phyloP scores from a whole-genome alignment of 92 coral and sea anemone species.

The Phymanthus crucifer region DNA sequence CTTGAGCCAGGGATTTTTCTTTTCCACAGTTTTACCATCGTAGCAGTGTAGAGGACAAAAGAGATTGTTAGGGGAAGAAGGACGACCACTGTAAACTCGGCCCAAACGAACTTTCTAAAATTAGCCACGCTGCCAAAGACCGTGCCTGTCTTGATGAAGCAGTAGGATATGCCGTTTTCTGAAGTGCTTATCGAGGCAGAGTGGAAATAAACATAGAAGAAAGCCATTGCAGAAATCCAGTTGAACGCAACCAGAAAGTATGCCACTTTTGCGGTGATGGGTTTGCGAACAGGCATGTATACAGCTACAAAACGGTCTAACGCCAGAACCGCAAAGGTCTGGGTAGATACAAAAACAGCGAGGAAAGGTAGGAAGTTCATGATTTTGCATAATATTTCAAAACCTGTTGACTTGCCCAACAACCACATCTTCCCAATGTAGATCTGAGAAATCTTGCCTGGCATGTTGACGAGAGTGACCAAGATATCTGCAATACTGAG shows the following conservation, averaged over 20 bases:
- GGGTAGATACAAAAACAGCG: slow-evolving; percentile 40
- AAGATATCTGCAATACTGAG: slow-evolving; percentile 43
- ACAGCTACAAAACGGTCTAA: slow-evolving; percentile 57
- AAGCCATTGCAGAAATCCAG: slow-evolving; percentile 26
- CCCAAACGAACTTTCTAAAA: slow-evolving; percentile 26
- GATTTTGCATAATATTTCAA: slow-evolving; percentile 13
- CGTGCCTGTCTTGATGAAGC: neutral
- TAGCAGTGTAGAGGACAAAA: slow-evolving; percentile 37
- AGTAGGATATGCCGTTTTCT: slow-evolving; percentile 1
- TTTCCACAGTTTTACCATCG: slow-evolving; percentile 33
- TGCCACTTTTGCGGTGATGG: slow-evolving; percentile 34
- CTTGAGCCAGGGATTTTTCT: slow-evolving; percentile 31
- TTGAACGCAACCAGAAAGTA: slow-evolving; percentile 28
- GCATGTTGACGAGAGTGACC: slow-evolving; percentile 35
- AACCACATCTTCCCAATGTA: slow-evolving; percentile 18
- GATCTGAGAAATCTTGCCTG: slow-evolving; percentile 33
- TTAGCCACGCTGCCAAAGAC: slow-evolving; percentile 16
- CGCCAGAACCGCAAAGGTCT: slow-evolving; percentile 45
- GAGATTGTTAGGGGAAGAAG: slow-evolving; percentile 29
- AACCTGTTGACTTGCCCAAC: slow-evolving; percentile 24
- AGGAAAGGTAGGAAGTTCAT: slow-evolving; percentile 37
- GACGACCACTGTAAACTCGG: slow-evolving; percentile 24
- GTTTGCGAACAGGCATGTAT: slow-evolving; percentile 33
- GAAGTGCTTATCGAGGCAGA: slow-evolving; percentile 1
- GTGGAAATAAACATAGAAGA: slow-evolving; percentile 19